phyloP scores from a whole-genome alignment of 2,888 invertebrate species.

The Erebia epiphron region DNA sequence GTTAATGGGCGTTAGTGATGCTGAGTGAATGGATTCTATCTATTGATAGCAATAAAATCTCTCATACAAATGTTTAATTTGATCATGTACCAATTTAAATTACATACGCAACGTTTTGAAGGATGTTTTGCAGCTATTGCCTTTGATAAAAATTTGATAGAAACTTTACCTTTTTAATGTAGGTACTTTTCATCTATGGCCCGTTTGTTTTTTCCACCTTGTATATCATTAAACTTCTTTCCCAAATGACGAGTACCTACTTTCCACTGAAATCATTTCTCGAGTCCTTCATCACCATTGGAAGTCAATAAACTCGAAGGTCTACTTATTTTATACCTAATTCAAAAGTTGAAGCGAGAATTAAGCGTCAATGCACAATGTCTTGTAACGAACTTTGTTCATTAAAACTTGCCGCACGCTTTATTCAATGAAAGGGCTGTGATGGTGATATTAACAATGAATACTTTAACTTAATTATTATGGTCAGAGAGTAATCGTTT shows the following conservation, averaged over 20 bases:
- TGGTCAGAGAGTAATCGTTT: not conserved
- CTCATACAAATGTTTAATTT: no score
- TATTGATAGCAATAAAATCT: no score
- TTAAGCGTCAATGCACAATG: constrained; percentile 18
- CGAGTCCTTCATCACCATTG: not conserved
- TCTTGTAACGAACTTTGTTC: constrained; percentile 23
- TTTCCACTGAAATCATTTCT: not conserved
- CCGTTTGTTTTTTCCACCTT: no score
- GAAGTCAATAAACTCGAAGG: constrained; percentile 5
- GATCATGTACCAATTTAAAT: no score
- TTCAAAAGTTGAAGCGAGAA: constrained; percentile 8
- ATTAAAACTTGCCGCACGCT: constrained; percentile 25
- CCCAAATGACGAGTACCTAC: not conserved
- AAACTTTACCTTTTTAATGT: no score
- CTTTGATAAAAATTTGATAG: no score
- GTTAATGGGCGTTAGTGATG: no score
- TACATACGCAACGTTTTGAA: no score
- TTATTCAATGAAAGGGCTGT: constrained; percentile 8
- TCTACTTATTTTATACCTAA: constrained; percentile 9
- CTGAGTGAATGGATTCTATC: no score
- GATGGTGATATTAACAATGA: constrained; percentile 5
- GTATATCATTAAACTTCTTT: no score
- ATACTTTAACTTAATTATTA: constrained; percentile 18
- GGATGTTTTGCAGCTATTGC: no score
- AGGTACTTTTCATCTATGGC: no score